Evolutionary conservation across 2,888 invertebrate genomes (phyloP), one percentile per base, ranked within the genome.

Genomic region (Epistrophella euchroma): DNA sequence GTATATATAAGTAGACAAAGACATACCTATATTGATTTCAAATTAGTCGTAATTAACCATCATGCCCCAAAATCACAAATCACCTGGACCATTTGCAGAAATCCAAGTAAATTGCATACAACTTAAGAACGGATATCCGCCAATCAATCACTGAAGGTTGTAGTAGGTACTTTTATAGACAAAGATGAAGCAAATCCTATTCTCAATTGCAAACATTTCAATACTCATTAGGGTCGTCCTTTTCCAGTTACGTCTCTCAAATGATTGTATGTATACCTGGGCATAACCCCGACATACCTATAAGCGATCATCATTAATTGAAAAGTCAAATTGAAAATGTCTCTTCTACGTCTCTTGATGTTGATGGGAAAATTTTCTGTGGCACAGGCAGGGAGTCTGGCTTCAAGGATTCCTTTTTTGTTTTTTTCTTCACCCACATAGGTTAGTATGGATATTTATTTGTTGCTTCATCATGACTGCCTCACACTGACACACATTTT

Each of bases 281-380:
- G 25, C 22, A 22, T 19, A 75, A 72, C 17, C 47, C 32, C 52
- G 71, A 79, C 66, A 85, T 15, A 15, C 5, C 6, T 50, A 52
- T 71, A 72, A 68, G 66, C 76, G 76, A 64, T 85, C 79, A 74
- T 74, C 76, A 85, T 85, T 80, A 85, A 85, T 85, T 80, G 80
- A 85, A 85, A 85, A 80, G 85, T 85, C 80, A 76, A 85, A 80
- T 85, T 80, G 80, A 80, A 76, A 73, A 58, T 71, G 70, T 84
- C 83, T 71, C 43, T 52, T 64, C 35, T 37, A 37, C 15, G 15
- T 35, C 25, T 47, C 47, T 17, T 50, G 2, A 5, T n/a, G 43
- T 17, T 50, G 2, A 7, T 60, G 17, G 28, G 64, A 64, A 37
- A 40, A 71, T 47, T 81, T 62, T 50, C 62, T 64, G 55, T 56